Evolutionary conservation across 1,140 invertebrate genomes (phyloP), one percentile per base, ranked within the genome.

Genomic region (Drosophila miranda): DNA sequence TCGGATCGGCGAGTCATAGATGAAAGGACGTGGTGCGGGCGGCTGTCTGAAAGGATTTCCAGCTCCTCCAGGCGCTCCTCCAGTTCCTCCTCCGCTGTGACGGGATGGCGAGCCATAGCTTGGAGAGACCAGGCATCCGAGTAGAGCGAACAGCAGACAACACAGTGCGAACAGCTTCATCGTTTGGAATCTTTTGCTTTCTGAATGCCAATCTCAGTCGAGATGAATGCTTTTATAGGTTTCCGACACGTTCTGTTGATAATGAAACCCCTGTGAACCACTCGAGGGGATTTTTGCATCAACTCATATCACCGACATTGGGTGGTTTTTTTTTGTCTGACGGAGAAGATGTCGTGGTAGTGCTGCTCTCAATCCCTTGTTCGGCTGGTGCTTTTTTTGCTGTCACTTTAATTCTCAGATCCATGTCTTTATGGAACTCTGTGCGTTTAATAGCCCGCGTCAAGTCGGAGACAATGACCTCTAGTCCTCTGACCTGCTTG

Each of bases 111-210:
- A 48, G 1, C 68, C 61, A 2, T 13, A 6, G 4, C 45, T 16
- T 14, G 52, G 34, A 8, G 73, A 13, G 2, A 60, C 14, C n/a
- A 84, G 49, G 11, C 57, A 38, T 0, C 52, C 59, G 4, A 80
- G 7, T 1, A 82, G 13, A 6, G 53, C 74, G 59, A 82, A 21
- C 0, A 84, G 48, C 16, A 77, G 48, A 45, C 57, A 53, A 61
- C 64, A 77, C 9, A 86, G 14, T 38, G 48, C 52, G 3, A 62
- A 44, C 41, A 75, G 53, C 57, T 75, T 86, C 81, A 86, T 86
- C n/a, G 19, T 68, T 60, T 8, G 11, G 14, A 19, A 43, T 30
- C 6, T 9, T 41, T 49, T 4, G 13, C 28, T 54, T 30, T 21
- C 26, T 81, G 57, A 63, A 38, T 56, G 2, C 6, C 14, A 14